Evolutionary conservation across 2,888 invertebrate species (phyloP), one percentile per base, ranked within the genome.

Genomic region (Caenorhabditis sulstoni): DNA sequence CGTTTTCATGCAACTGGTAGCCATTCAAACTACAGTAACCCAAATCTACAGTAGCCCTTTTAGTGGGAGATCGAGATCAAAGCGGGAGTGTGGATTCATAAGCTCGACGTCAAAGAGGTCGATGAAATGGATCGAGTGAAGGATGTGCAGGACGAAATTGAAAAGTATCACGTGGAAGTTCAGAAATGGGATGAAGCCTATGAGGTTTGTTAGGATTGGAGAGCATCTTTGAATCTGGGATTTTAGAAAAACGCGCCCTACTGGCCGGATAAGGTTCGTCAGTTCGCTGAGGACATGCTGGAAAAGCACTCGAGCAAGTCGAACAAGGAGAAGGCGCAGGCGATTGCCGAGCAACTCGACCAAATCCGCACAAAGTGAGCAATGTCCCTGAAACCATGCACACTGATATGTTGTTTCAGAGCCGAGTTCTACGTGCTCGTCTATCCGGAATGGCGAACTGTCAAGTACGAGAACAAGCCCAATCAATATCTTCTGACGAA

Each of bases 251-350:
- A n/a, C 44, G 58, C 16, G 4, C 9, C 14, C 12, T 58, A 41
- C n/a, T 58, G 58, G 58, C 58, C 58, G 20, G 44, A 41, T 4
- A 58, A 44, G 22, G 44, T 58, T 12, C 41, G 44, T 11, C 20
- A 58, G 44, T 58, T 58, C 14, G 58, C 41, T 18, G 58, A 22
- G 22, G 23, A 44, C 12, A 58, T 58, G 20, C 58, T 41, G 23
- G 58, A 58, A 4, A 44, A 41, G 4, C 14, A 58, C 20, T 16
- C 11, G 22, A n/a, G 23, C 1, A 23, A 58, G 14, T 39, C 44
- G 3, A 22, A 7, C 20, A 12, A 8, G 12, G 23, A 44, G 11
- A 58, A 44, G 14, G 44, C 23, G 3, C 22, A 58, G 7, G 8
- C 20, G 44, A 58, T 58, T 23, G 12, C n/a, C 11, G 44, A 18